These are phyloP conservation scores for Palloptera scutellata DNA, from an alignment of 2,888 invertebrate species.

Conservation along the genomic window DNA sequence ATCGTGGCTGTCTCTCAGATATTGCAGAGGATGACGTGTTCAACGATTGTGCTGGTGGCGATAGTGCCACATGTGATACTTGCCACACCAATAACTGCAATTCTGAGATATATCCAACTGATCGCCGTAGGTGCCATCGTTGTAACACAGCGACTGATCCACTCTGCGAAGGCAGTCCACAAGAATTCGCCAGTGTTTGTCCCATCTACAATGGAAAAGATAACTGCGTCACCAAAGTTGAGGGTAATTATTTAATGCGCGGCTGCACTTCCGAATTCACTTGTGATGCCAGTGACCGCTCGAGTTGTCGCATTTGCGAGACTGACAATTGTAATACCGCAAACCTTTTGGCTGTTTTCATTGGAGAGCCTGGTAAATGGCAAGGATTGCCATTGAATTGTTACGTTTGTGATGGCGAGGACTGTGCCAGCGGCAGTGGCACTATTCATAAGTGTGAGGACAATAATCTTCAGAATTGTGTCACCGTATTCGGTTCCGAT, in stretches of 20 bases:
- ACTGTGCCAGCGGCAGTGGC: slow-evolving; percentile 40
- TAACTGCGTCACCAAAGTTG: slow-evolving; percentile 48
- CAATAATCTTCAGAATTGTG: slow-evolving; percentile 54
- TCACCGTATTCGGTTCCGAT: slow-evolving; percentile 49
- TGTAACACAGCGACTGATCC: slow-evolving; percentile 49
- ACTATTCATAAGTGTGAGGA: slow-evolving; percentile 43
- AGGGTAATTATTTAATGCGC: slow-evolving; percentile 47
- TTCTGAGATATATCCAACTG: slow-evolving; percentile 45
- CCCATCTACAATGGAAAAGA: slow-evolving; percentile 45
- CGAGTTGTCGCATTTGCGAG: slow-evolving; percentile 50
- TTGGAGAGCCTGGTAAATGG: slow-evolving; percentile 59
- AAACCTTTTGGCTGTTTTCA: slow-evolving; percentile 43
- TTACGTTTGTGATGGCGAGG: slow-evolving; percentile 44
- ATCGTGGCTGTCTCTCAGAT: slow-evolving; percentile 53
- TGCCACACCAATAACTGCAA: slow-evolving; percentile 49
- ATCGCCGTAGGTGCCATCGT: slow-evolving; percentile 50
- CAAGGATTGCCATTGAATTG: slow-evolving; percentile 56
- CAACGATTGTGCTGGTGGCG: slow-evolving; percentile 44
- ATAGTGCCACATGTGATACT: slow-evolving; percentile 42
- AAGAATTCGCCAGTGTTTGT: slow-evolving; percentile 42
- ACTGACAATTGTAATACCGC: slow-evolving; percentile 50
- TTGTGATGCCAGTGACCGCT: slow-evolving; percentile 44
- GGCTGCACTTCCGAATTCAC: slow-evolving; percentile 52
- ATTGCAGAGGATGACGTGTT: slow-evolving; percentile 40
- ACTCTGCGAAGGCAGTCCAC: slow-evolving; percentile 44